phyloP scores from a whole-genome alignment of 1,140 invertebrate genomes.

The Diorhabda elongata region DNA sequence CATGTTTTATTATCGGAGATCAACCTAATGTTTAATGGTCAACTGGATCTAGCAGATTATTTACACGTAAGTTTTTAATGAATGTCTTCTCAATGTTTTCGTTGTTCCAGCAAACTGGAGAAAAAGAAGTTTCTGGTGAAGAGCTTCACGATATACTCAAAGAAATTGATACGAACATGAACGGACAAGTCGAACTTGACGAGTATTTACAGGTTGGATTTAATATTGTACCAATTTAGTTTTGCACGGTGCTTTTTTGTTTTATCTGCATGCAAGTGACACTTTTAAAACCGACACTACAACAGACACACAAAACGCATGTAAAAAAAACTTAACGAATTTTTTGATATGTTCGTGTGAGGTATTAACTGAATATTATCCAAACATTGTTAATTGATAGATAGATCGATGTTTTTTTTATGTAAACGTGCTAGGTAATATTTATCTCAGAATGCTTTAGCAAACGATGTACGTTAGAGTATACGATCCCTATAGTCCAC shows the following conservation, averaged over 20 bases:
- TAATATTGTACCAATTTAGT: neutral
- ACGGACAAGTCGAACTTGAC: conserved; percentile 97
- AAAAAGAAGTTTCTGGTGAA: conserved; percentile 86
- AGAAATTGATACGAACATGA: conserved; percentile 99
- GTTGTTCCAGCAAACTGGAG: conserved; percentile 76
- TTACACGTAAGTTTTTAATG: conserved; percentile 60
- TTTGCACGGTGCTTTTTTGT: conserved; percentile 4
- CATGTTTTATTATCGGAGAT: conserved; percentile 64
- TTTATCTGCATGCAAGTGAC: neutral
- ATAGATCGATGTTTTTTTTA: no score
- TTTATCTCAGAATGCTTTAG: no score
- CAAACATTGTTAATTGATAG: no score
- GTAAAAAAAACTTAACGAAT: no score
- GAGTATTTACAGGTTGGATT: conserved; percentile 94
- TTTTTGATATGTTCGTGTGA: no score
- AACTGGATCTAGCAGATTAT: conserved; percentile 68
- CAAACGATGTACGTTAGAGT: no score
- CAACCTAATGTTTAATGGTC: conserved; percentile 63
- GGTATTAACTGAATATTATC: no score
- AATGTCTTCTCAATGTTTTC: conserved; percentile 25
- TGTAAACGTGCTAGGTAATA: no score
- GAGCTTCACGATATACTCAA: conserved; percentile 94
- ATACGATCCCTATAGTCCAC: no score
- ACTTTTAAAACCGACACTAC: no score
- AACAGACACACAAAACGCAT: no score